Evolutionary conservation across 2,888 invertebrate genomes (phyloP).

Genomic region (Frankliniella fusca): DNA sequence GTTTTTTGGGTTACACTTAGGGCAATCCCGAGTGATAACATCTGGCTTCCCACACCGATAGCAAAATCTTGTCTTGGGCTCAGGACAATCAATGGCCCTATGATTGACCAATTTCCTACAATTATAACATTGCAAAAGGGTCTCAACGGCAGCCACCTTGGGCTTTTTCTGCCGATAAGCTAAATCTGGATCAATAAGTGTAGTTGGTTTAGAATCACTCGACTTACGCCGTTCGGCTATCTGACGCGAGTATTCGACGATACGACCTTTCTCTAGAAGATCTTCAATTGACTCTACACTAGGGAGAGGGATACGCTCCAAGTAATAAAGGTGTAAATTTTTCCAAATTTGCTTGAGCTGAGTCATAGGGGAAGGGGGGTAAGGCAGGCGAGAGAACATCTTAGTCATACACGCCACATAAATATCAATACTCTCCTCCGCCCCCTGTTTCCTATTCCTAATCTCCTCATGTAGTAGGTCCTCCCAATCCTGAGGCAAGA

Average conservation of each 20-base stretch:
- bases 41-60: too few relatives aligned
- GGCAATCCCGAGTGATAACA: not conserved
- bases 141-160: not conserved
- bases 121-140: not conserved
- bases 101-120: not conserved
- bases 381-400: not conserved
- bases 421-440: not conserved
- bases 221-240: not conserved
- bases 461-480: not conserved
- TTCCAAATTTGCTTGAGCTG: not conserved
- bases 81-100: too few relatives aligned
- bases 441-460: not conserved
- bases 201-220: not conserved
- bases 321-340: too few relatives aligned
- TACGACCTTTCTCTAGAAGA: not conserved
- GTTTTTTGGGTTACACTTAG: not conserved
- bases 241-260: not conserved
- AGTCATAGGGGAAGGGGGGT: not conserved
- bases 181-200: not conserved
- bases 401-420: not conserved
- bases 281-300: not conserved
- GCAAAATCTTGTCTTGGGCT: too few relatives aligned
- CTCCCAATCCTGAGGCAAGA: not conserved
- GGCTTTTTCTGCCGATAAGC: not conserved
- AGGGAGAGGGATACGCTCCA: not conserved